Evolutionary conservation across 2,113 vertebrate species (phyloP).

Genomic region (Tragelaphus scriptus): DNA sequence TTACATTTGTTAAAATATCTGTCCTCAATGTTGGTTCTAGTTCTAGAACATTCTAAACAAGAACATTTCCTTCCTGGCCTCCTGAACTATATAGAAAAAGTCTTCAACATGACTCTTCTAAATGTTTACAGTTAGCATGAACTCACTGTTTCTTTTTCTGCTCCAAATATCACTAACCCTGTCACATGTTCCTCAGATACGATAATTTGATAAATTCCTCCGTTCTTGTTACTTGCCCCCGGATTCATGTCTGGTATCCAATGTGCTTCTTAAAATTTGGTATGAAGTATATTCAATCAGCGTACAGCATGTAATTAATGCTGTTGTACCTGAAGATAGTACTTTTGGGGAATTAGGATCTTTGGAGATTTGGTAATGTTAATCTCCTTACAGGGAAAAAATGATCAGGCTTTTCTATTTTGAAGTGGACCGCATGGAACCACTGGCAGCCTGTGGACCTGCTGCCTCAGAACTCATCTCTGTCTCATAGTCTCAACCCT

Average conservation of each 20-base stretch:
- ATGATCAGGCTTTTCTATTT: not conserved
- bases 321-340: not conserved
- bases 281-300: not conserved
- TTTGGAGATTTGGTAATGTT: not conserved
- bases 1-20: not conserved
- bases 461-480: not conserved
- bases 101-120: not conserved
- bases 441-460: not conserved
- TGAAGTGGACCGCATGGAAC: not conserved
- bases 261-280: not conserved
- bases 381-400: not conserved
- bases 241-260: not conserved
- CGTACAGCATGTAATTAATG: not conserved
- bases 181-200: not conserved
- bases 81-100: not conserved
- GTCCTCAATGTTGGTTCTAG: not conserved
- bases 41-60: not conserved
- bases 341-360: not conserved
- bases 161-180: not conserved
- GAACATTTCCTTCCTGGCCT: not conserved
- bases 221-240: not conserved
- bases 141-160: not conserved
- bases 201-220: not conserved
- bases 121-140: not conserved
- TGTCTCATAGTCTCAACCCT: not conserved